Conservation (phyloP, 2,888 invertebrate genomes). For the Ypsolopha scabrella region DNA sequence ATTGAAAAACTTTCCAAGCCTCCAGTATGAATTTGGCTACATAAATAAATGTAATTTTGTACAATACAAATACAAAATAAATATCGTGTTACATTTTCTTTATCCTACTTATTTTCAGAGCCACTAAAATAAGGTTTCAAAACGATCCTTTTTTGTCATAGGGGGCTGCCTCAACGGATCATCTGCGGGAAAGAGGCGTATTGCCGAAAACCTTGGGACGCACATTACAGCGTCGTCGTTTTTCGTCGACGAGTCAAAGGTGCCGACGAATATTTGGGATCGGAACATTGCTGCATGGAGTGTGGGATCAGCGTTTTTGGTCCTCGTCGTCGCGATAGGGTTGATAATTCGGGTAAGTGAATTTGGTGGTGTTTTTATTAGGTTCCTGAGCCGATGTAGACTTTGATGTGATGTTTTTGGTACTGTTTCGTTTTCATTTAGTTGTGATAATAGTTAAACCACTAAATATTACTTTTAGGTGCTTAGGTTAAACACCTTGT, state of each 20-base stretch:
- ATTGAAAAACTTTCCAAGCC: not conserved
- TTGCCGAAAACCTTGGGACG: slow-evolving; percentile 63
- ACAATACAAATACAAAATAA: not conserved
- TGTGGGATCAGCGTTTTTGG: slow-evolving; percentile 28
- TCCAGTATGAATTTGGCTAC: not conserved
- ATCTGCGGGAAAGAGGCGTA: slow-evolving; percentile 79
- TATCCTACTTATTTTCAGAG: not conserved
- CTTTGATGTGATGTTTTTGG: not conserved
- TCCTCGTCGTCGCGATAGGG: slow-evolving; percentile 27
- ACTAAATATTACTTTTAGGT: too few relatives aligned
- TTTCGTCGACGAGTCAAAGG: slow-evolving; percentile 29
- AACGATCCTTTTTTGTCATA: slow-evolving; percentile 25
- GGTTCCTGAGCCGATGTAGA: not conserved
- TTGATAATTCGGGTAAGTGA: slow-evolving; percentile 39
- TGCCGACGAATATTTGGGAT: slow-evolving; percentile 30
- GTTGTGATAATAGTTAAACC: too few relatives aligned
- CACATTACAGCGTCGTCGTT: slow-evolving; percentile 47
- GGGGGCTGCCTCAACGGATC: slow-evolving; percentile 80
- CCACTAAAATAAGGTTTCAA: not conserved
- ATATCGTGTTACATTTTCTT: not conserved
- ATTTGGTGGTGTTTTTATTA: slow-evolving; percentile 1
- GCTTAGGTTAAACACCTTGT: too few relatives aligned
- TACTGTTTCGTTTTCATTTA: too few relatives aligned
- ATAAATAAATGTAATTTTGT: not conserved
- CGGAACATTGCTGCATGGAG: slow-evolving; percentile 35